Conservation (phyloP, 2,888 invertebrate genomes). For the Selenia dentaria region DNA sequence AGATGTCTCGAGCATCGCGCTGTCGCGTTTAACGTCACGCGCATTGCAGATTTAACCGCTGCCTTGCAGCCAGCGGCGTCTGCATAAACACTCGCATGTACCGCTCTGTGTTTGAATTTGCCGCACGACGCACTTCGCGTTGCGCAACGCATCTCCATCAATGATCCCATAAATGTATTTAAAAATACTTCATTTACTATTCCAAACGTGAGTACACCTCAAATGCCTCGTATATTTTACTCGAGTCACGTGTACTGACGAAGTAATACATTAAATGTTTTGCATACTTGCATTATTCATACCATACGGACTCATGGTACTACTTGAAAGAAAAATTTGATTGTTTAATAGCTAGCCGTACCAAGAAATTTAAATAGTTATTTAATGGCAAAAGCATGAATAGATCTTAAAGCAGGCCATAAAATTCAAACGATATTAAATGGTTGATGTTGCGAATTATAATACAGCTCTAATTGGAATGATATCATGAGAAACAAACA, state of each 20-base stretch:
- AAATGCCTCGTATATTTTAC: constrained; percentile 55
- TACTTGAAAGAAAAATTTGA: constrained; percentile 52
- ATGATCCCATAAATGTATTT: too few species aligned
- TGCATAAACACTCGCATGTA: too few species aligned
- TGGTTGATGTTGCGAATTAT: constrained; percentile 2
- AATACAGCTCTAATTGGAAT: too few species aligned
- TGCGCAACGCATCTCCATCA: too few species aligned
- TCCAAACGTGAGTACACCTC: constrained; percentile 59
- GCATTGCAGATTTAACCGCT: too few species aligned
- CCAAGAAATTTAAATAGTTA: constrained; percentile 20
- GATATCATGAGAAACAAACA: constrained; percentile 13
- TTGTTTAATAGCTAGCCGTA: constrained; percentile 40
- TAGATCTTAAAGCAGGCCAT: constrained; percentile 5
- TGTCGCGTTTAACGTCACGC: too few species aligned
- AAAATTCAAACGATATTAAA: constrained; percentile 9
- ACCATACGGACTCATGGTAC: constrained; percentile 43
- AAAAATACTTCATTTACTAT: constrained; percentile 47
- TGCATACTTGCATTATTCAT: constrained; percentile 76
- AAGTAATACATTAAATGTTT: constrained; percentile 68
- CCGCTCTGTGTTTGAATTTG: too few species aligned
- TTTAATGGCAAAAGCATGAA: constrained; percentile 7
- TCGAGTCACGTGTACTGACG: constrained; percentile 64
- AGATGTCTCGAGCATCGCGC: too few species aligned
- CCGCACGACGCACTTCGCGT: too few species aligned
- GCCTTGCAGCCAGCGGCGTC: too few species aligned